Conservation (phyloP, 2,113 vertebrate species). For the Misgurnus mizolepis region DNA sequence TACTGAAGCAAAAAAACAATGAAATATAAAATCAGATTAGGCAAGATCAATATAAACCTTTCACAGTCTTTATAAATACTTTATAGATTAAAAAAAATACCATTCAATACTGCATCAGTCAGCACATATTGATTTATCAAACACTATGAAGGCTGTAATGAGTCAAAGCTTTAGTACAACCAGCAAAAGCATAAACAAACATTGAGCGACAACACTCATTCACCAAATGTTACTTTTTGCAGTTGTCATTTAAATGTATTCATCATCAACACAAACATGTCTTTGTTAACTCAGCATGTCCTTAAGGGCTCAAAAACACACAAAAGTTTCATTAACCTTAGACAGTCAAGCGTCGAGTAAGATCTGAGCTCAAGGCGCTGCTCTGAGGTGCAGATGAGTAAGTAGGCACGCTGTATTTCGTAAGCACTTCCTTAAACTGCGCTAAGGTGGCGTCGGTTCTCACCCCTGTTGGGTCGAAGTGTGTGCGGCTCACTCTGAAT, state of each 20-base stretch:
- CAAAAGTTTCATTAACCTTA: constrained; percentile 7
- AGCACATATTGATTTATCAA: background rate
- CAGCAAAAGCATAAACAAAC: background rate
- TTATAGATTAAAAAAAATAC: background rate
- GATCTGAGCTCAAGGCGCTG: constrained; percentile 60
- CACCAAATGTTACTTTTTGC: background rate
- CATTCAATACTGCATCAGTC: background rate
- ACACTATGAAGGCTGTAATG: background rate
- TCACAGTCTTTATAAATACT: constrained; percentile 8
- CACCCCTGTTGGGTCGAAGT: constrained; percentile 95
- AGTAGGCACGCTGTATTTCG: constrained; percentile 88
- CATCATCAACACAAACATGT: background rate
- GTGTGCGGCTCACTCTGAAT: constrained; percentile 92
- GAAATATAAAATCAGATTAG: constrained; percentile 2
- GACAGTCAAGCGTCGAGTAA: constrained; percentile 49
- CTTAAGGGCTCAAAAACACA: background rate
- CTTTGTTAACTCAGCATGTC: background rate
- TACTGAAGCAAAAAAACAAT: background rate
- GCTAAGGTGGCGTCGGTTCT: constrained; percentile 86
- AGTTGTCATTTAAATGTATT: background rate
- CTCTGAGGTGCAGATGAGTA: constrained; percentile 57
- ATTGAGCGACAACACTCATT: background rate
- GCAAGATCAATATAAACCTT: background rate
- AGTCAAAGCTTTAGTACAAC: constrained; percentile 20
- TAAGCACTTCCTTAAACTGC: constrained; percentile 87